Conservation (phyloP, 2,888 invertebrate species). For the Trissolcus japonicus region DNA sequence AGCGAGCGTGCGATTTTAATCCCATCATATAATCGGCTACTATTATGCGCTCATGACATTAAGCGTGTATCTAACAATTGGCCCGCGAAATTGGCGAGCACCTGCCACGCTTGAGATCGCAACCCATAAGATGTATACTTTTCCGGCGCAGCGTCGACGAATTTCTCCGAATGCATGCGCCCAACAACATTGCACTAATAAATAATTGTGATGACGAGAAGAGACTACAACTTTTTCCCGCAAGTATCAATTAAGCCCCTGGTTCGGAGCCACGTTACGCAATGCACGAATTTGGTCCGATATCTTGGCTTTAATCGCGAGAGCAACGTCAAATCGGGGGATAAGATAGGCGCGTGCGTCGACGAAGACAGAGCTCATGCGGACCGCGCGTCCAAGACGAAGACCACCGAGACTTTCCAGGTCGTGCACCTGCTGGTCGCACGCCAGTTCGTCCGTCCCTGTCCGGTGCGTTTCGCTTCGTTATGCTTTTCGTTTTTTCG, state of each 20-base stretch:
- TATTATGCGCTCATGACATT: not conserved
- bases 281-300: slow-evolving; percentile 17
- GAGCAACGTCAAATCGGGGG: slow-evolving; percentile 26
- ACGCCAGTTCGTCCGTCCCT: slow-evolving; percentile 48
- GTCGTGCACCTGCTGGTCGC: slow-evolving; percentile 61
- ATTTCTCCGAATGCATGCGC: slow-evolving; percentile 13
- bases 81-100: not conserved
- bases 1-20: not conserved
- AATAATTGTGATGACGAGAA: slow-evolving; percentile 3
- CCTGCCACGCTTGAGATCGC: slow-evolving; percentile 3
- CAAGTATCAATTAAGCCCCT: slow-evolving; percentile 11
- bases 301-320: slow-evolving; percentile 35
- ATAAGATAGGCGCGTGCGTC: slow-evolving; percentile 51
- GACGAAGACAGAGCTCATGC: slow-evolving; percentile 4
- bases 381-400: not conserved
- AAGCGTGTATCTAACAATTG: not conserved
- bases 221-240: slow-evolving; percentile 11
- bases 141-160: not conserved
- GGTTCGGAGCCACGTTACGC: not conserved
- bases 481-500: slow-evolving; percentile 9
- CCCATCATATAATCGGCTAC: not conserved
- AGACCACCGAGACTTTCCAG: slow-evolving; percentile 52
- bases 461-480: slow-evolving; percentile 26
- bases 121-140: not conserved
- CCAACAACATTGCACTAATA: not conserved